phyloP scores from a whole-genome alignment of 2,888 invertebrate genomes.

The Biston stratarius region DNA sequence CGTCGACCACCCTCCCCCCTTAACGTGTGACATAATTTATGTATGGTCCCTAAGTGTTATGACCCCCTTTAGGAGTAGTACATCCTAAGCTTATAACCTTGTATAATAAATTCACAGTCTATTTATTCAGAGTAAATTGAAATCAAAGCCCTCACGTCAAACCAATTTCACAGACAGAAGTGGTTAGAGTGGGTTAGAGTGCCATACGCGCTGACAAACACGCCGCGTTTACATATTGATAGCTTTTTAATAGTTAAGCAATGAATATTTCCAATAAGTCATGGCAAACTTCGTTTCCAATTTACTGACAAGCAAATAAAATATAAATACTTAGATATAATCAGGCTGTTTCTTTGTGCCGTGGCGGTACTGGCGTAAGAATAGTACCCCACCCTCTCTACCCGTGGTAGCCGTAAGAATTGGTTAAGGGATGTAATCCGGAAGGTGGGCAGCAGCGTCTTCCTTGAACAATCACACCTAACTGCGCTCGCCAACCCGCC shows the following conservation, averaged over 20 bases:
- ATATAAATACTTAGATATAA: not conserved
- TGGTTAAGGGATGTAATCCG: too few relatives aligned
- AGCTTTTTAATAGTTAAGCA: slow-evolving; percentile 37
- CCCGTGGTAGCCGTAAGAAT: too few relatives aligned
- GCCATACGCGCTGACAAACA: slow-evolving; percentile 39
- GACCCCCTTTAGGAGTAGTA: too few relatives aligned
- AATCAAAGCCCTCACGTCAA: slow-evolving; percentile 33
- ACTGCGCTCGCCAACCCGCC: too few relatives aligned
- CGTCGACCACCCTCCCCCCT: too few relatives aligned
- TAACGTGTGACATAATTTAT: too few relatives aligned
- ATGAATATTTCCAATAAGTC: slow-evolving; percentile 31
- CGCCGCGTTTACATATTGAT: slow-evolving; percentile 40
- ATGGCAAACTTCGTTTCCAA: slow-evolving; percentile 28
- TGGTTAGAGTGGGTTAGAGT: slow-evolving; percentile 35
- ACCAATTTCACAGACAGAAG: slow-evolving; percentile 33
- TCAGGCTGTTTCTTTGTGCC: too few relatives aligned
- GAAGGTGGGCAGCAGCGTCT: too few relatives aligned
- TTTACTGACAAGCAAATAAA: slow-evolving; percentile 16
- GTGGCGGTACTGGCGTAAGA: too few relatives aligned
- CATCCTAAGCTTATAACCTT: not conserved
- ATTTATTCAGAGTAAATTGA: slow-evolving; percentile 26
- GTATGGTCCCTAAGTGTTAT: too few relatives aligned
- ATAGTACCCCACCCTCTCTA: too few relatives aligned
- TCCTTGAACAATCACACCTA: too few relatives aligned
- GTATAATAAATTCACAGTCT: slow-evolving; percentile 1